Conservation (phyloP, 2,888 invertebrate genomes). For the Furcula furcula region DNA sequence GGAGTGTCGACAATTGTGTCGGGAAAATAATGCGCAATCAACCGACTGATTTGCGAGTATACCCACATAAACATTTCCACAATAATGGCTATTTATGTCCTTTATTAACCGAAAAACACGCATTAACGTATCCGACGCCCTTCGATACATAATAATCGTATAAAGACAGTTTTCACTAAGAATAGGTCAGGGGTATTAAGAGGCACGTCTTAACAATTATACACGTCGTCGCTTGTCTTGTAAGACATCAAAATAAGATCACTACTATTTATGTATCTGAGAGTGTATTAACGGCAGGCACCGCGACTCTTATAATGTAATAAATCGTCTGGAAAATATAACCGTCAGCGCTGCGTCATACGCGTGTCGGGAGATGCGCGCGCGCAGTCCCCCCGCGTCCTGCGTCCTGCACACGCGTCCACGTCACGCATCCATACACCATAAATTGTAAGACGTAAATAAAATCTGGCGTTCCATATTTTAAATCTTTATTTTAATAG, state of each 20-base stretch:
- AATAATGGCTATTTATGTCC: constrained; percentile 17
- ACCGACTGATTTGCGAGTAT: constrained; percentile 58
- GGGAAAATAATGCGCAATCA: constrained; percentile 69
- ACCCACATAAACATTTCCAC: constrained; percentile 32
- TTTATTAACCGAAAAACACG: constrained; percentile 32
- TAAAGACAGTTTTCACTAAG: constrained; percentile 59
- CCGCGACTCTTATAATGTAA: constrained; percentile 75
- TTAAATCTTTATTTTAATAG: constrained; percentile 79
- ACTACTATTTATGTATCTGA: constrained; percentile 78
- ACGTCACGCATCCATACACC: constrained; percentile 58
- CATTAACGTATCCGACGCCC: constrained; percentile 28
- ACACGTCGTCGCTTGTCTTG: constrained; percentile 76
- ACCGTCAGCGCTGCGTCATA: constrained; percentile 77
- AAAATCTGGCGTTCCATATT: constrained; percentile 77
- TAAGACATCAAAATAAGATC: constrained; percentile 80
- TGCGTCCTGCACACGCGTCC: constrained; percentile 31
- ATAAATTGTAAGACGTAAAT: constrained; percentile 76
- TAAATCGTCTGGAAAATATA: constrained; percentile 82
- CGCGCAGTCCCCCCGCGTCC: constrained; percentile 32
- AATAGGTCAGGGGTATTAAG: constrained; percentile 62
- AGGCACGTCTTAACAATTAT: constrained; percentile 69
- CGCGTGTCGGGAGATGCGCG: constrained; percentile 50
- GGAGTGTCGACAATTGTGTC: constrained; percentile 62
- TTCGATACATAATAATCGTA: constrained; percentile 45
- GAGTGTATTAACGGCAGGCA: constrained; percentile 72